Evolutionary conservation across 1,140 invertebrate species (phyloP).

Genomic region (Euschistus heros): DNA sequence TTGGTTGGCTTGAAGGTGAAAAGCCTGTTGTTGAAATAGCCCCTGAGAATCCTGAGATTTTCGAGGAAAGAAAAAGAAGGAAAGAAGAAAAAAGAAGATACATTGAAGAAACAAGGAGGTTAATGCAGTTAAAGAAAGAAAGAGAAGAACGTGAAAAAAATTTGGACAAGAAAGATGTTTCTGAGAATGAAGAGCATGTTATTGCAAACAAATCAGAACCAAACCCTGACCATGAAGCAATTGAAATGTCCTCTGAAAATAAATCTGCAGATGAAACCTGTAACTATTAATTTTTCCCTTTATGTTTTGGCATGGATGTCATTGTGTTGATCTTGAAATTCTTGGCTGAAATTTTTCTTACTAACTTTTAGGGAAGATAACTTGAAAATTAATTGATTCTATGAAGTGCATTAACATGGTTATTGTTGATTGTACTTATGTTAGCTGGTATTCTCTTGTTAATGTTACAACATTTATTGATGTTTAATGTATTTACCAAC

Average conservation of each 20-base stretch:
- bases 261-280: slow-evolving; percentile 15
- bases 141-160: slow-evolving; percentile 7
- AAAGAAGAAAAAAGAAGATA: slow-evolving; percentile 28
- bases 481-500: no score
- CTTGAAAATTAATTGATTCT: no score
- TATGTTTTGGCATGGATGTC: neutral
- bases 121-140: slow-evolving; percentile 23
- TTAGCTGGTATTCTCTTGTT: no score
- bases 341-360: no score
- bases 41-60: slow-evolving; percentile 26
- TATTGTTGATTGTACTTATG: no score
- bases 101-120: slow-evolving; percentile 23
- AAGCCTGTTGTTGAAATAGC: slow-evolving; percentile 27
- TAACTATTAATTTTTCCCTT: neutral
- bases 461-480: no score
- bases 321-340: neutral
- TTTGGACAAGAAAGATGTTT: no score
- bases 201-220: no score
- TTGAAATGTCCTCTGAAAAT: slow-evolving; percentile 7
- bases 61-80: slow-evolving; percentile 26
- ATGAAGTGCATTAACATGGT: no score
- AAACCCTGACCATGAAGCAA: no score
- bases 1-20: slow-evolving; percentile 32
- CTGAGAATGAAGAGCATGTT: no score
- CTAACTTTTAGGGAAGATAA: no score